These are phyloP conservation scores for Melanargia galathea DNA, from an alignment of 2,888 invertebrate genomes.

Conservation along the genomic window DNA sequence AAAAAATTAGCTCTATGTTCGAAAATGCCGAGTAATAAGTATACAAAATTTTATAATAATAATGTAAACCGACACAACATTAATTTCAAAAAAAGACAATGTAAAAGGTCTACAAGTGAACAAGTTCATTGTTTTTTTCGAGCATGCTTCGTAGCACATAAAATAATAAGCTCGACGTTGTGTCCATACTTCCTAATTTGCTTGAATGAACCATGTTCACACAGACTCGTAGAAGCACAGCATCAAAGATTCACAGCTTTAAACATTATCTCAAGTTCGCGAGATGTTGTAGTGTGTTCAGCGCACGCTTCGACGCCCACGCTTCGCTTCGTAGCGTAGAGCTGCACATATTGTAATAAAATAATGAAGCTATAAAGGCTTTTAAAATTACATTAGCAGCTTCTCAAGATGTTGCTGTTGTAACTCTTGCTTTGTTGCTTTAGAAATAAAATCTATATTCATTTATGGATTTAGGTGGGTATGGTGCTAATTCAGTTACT, in stretches of 20 bases:
- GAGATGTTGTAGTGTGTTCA: conserved; percentile 7
- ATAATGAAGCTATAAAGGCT: conserved; percentile 14
- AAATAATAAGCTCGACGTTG: neutral
- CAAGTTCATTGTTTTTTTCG: no score
- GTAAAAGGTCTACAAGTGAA: no score
- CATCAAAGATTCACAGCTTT: conserved; percentile 25
- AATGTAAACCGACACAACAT: no score
- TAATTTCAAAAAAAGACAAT: no score
- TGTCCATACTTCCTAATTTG: neutral
- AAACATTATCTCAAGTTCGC: conserved; percentile 29
- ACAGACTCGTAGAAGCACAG: neutral
- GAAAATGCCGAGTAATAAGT: no score
- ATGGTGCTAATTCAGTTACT: no score
- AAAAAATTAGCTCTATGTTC: no score
- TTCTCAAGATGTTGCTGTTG: neutral
- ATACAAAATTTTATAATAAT: no score
- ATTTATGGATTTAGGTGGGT: no score
- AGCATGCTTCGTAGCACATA: neutral
- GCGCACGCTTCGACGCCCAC: conserved; percentile 9
- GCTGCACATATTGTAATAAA: neutral
- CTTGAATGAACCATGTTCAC: neutral
- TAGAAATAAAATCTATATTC: neutral
- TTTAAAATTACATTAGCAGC: conserved; percentile 8
- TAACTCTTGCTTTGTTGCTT: neutral
- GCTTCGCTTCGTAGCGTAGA: conserved; percentile 9